A percentile compares a stretch with the other conserved stretches of the same genome.
Conservation (phyloP, 92 coral and sea anemone species). For the Phenganax subtilis region DNA sequence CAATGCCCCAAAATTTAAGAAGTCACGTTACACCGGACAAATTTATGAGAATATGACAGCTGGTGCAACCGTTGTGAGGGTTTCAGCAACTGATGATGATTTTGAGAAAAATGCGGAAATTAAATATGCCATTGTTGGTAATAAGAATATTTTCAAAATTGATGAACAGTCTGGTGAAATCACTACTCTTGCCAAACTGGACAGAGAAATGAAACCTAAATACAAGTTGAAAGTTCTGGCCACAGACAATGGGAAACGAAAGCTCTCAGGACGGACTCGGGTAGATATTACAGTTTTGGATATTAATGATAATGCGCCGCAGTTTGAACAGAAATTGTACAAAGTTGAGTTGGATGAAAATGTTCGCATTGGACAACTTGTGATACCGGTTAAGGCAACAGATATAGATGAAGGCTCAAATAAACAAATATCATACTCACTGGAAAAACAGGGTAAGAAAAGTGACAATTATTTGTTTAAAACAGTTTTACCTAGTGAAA, state of each 20-base stretch:
- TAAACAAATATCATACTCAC: slow-evolving; percentile 62
- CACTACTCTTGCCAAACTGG: slow-evolving; percentile 53
- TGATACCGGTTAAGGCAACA: slow-evolving; percentile 61
- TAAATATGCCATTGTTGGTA: slow-evolving; percentile 59
- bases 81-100: slow-evolving; percentile 72
- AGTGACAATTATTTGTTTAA: background rate
- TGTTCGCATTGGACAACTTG: slow-evolving; percentile 55
- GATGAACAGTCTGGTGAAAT: slow-evolving; percentile 63
- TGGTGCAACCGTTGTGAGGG: slow-evolving; percentile 62
- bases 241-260: slow-evolving; percentile 74
- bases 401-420: slow-evolving; percentile 79
- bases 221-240: slow-evolving; percentile 72
- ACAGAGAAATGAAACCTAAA: slow-evolving; percentile 56
- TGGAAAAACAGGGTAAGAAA: slow-evolving; percentile 49
- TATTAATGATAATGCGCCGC: slow-evolving; percentile 85
- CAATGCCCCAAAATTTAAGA: slow-evolving; percentile 66
- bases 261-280: slow-evolving; percentile 55
- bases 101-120: slow-evolving; percentile 79
- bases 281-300: slow-evolving; percentile 70
- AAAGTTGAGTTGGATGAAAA: slow-evolving; percentile 55
- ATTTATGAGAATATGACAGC: slow-evolving; percentile 61
- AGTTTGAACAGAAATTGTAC: slow-evolving; percentile 56
- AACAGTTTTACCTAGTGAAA: background rate
- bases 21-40: slow-evolving; percentile 48
- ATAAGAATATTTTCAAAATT: slow-evolving; percentile 56